Evolutionary conservation across 2,888 invertebrate genomes (phyloP).

Genomic region (Strigamia crassipes): DNA sequence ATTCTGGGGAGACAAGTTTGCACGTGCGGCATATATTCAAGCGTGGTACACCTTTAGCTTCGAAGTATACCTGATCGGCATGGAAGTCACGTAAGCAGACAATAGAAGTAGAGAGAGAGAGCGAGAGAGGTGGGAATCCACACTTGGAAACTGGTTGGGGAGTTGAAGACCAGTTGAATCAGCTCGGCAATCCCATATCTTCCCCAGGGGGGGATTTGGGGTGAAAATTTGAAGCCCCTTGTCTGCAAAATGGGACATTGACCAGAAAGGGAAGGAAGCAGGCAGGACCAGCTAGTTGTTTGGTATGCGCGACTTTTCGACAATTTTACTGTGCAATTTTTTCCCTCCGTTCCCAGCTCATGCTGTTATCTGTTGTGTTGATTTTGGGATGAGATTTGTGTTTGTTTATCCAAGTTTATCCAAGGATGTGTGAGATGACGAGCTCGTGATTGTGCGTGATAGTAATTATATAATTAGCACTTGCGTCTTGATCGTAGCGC

Average conservation of each 20-base stretch:
- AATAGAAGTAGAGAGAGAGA: conserved; percentile 7
- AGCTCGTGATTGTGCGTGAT: neutral
- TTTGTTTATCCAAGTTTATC: neutral
- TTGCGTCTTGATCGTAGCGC: neutral
- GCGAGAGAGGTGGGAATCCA: neutral
- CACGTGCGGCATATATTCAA: neutral
- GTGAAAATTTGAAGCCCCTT: conserved; percentile 6
- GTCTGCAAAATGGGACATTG: conserved; percentile 16
- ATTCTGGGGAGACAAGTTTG: neutral
- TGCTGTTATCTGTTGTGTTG: conserved; percentile 6
- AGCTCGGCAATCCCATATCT: conserved; percentile 11
- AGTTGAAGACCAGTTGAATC: conserved; percentile 21
- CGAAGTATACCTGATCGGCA: neutral
- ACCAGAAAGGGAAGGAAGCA: neutral
- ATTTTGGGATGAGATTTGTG: neutral
- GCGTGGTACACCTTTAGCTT: neutral
- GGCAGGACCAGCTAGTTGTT: neutral
- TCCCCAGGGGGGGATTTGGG: conserved; percentile 16
- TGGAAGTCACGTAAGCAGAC: conserved; percentile 16
- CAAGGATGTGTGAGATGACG: neutral
- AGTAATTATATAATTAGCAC: neutral
- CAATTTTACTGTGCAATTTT: conserved; percentile 1
- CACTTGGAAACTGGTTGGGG: conserved; percentile 12
- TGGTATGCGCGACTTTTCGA: conserved; percentile 16
- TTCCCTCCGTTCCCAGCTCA: neutral